phyloP scores from a whole-genome alignment of 2,113 vertebrate genomes.

The Takifugu flavidus region DNA sequence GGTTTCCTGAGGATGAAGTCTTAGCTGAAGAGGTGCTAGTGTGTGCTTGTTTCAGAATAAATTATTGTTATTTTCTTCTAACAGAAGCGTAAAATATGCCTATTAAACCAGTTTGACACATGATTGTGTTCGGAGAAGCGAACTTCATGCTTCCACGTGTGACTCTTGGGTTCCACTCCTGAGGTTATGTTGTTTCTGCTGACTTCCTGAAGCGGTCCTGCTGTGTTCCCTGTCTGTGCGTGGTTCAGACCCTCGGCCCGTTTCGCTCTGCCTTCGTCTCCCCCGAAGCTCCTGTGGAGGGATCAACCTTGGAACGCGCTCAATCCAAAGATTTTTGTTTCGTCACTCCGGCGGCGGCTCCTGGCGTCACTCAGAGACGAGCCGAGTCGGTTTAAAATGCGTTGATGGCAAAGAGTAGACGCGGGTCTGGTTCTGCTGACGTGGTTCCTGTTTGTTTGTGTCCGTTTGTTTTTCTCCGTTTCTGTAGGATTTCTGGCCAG shows the following conservation, averaged over 20 bases:
- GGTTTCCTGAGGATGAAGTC: conserved; percentile 46
- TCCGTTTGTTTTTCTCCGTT: conserved; percentile 40
- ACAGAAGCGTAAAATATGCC: conserved; percentile 37
- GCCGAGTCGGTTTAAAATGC: conserved; percentile 3
- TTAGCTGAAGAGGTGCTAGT: conserved; percentile 65
- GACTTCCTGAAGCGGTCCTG: conserved; percentile 7
- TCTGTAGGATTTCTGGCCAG: conserved; percentile 51
- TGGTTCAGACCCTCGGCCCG: background rate
- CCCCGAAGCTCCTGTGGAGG: conserved; percentile 44
- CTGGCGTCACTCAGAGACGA: conserved; percentile 62
- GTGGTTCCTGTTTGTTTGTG: conserved; percentile 22
- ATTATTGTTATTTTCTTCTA: conserved; percentile 42
- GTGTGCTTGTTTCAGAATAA: conserved; percentile 40
- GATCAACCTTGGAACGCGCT: conserved; percentile 70
- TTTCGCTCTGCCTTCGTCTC: conserved; percentile 19
- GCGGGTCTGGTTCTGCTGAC: conserved; percentile 60
- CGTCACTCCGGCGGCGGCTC: conserved; percentile 61
- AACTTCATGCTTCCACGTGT: conserved; percentile 44
- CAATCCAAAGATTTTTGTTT: conserved; percentile 79
- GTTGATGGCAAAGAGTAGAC: conserved; percentile 46
- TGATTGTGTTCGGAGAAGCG: conserved; percentile 59
- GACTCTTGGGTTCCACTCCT: conserved; percentile 30
- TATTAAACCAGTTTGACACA: conserved; percentile 48
- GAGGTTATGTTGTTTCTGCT: conserved; percentile 27
- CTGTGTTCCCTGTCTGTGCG: conserved; percentile 10